A percentile compares a stretch with the other conserved stretches of the same genome.
phyloP scores from a whole-genome alignment of 1,140 invertebrate species.

The Zaprionus ghesquierei region DNA sequence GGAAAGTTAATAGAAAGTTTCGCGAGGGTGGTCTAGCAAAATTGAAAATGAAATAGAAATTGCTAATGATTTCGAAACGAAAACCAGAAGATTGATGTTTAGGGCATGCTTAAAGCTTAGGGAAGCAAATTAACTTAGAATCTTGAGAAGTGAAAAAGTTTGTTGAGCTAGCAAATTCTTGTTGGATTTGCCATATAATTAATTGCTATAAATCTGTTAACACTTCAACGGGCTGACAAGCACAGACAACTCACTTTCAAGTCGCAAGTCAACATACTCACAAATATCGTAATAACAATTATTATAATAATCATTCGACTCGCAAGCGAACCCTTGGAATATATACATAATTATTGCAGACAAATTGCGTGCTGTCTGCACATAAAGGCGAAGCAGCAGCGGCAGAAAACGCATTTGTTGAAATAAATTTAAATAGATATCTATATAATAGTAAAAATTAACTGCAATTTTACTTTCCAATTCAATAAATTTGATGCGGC shows the following conservation, averaged over 20 bases:
- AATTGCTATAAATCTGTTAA: not conserved
- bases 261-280: conserved; percentile 43
- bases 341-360: conserved; percentile 57
- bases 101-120: not conserved
- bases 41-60: conserved; percentile 5
- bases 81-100: not conserved
- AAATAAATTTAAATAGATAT: conserved; percentile 69
- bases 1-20: conserved; percentile 22
- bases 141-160: not conserved
- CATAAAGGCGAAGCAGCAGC: conserved; percentile 37
- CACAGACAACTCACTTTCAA: conserved; percentile 48
- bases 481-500: conserved; percentile 71
- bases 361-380: conserved; percentile 54
- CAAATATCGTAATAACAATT: conserved; percentile 38
- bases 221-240: conserved; percentile 5
- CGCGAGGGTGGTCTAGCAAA: conserved; percentile 6
- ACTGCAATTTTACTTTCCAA: conserved; percentile 78
- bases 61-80: not conserved
- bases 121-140: not conserved
- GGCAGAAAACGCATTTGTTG: conserved; percentile 49
- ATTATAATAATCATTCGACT: conserved; percentile 6
- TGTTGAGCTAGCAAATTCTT: not conserved
- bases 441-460: conserved; percentile 24
- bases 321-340: conserved; percentile 38
- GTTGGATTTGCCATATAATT: too few species aligned